Percentiles rank a stretch among this genome's conserved stretches.
Evolutionary conservation across 2,888 invertebrate species (phyloP).

Genomic region (Thalpophila matura): DNA sequence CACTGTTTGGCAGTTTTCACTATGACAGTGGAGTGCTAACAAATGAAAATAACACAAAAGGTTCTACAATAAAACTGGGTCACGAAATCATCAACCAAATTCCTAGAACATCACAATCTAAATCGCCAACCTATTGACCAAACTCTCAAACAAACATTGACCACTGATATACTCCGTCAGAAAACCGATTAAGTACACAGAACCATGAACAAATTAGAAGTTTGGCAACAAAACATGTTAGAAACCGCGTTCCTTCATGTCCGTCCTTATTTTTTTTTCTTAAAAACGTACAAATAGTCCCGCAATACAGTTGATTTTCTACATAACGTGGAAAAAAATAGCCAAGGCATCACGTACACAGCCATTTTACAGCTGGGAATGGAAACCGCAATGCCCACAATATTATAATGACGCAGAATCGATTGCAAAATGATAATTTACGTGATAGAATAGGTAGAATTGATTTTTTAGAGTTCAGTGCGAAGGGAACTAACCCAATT

Average conservation of each 20-base stretch:
- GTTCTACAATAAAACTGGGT: neutral
- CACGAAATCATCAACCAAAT: constrained; percentile 1
- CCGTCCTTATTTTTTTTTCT: constrained; percentile 79
- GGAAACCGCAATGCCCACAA: constrained; percentile 88
- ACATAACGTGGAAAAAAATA: constrained; percentile 71
- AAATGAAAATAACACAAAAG: too few species aligned
- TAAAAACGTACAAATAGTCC: constrained; percentile 81
- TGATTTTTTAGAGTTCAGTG: constrained; percentile 69
- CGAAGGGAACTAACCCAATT: neutral
- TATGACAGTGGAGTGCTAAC: too few species aligned
- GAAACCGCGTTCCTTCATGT: constrained; percentile 69
- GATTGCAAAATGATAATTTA: constrained; percentile 89
- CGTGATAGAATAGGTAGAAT: constrained; percentile 84
- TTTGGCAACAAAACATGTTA: constrained; percentile 57
- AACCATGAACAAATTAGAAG: constrained; percentile 38
- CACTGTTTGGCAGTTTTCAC: too few species aligned
- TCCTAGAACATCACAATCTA: neutral
- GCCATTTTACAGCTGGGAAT: constrained; percentile 79
- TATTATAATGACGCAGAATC: constrained; percentile 82
- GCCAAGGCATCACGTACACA: constrained; percentile 85
- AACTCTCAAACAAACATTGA: constrained; percentile 1
- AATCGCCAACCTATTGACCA: constrained; percentile 6
- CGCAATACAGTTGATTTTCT: constrained; percentile 77
- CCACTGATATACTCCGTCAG: constrained; percentile 10
- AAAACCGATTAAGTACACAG: constrained; percentile 20